Evolutionary conservation across 1,140 invertebrate species (phyloP).

Genomic region (Anoplolepis gracilipes): DNA sequence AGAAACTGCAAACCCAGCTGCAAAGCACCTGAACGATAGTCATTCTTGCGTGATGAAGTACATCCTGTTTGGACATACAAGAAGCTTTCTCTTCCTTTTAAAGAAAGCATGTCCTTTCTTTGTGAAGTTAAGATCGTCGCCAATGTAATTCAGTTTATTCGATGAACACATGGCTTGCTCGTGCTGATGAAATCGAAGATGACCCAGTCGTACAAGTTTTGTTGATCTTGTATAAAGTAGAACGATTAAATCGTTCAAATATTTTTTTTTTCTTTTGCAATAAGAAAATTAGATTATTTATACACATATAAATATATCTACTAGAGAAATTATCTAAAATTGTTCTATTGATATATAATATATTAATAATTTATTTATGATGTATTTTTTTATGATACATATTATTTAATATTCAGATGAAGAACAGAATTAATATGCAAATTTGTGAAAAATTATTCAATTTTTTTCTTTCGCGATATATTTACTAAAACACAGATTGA

Average conservation of each 20-base stretch:
- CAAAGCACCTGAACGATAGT: slow-evolving; percentile 15
- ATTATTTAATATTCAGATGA: not conserved
- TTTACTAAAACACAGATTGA: too few relatives aligned
- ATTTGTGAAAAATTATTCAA: not conserved
- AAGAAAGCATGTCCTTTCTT: slow-evolving; percentile 28
- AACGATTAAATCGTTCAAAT: not conserved
- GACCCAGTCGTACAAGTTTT: slow-evolving; percentile 9
- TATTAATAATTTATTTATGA: not conserved
- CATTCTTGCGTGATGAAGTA: slow-evolving; percentile 46
- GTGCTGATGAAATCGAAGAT: slow-evolving; percentile 36
- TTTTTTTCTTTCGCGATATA: too few relatives aligned
- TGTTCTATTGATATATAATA: not conserved
- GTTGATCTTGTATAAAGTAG: not conserved
- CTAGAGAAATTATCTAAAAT: not conserved
- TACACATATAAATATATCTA: not conserved
- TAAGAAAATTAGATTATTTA: not conserved
- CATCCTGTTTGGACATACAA: slow-evolving; percentile 39
- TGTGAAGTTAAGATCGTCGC: slow-evolving; percentile 40
- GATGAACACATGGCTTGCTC: slow-evolving; percentile 1
- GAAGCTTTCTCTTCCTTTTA: slow-evolving; percentile 29
- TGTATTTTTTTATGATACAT: not conserved
- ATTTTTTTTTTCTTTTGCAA: not conserved
- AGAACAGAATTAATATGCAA: too few relatives aligned
- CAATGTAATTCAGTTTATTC: slow-evolving; percentile 24
- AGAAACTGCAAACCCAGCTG: slow-evolving; percentile 4